phyloP scores from a whole-genome alignment of 2,888 invertebrate genomes.

The Andricus curvator region DNA sequence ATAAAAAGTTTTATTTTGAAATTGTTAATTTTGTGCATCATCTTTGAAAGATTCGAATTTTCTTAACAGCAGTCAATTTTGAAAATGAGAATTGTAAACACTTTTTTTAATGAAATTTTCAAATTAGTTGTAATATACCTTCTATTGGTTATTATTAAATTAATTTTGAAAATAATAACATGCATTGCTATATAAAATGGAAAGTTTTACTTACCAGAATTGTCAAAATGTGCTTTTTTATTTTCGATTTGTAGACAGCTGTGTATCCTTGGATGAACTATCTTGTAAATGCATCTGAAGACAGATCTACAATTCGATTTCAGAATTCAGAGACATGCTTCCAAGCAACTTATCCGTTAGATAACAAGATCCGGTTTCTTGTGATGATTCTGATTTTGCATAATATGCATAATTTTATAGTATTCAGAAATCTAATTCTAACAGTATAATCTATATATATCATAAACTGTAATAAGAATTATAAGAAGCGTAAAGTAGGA shows the following conservation, averaged over 20 bases:
- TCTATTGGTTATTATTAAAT: neutral
- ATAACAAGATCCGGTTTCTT: conserved; percentile 29
- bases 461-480: neutral
- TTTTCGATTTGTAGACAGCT: neutral
- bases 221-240: neutral
- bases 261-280: neutral
- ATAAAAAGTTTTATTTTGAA: no score
- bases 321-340: neutral
- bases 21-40: no score
- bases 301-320: neutral
- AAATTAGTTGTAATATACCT: neutral
- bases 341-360: conserved; percentile 24
- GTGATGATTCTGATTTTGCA: neutral
- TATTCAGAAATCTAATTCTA: neutral
- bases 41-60: no score
- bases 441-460: neutral
- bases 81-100: no score
- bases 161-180: no score
- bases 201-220: neutral
- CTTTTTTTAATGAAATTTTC: no score
- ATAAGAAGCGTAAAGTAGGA: neutral
- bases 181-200: neutral
- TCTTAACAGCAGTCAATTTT: no score
- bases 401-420: conserved; percentile 21
- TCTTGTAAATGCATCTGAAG: no score